Evolutionary conservation across 2,113 vertebrate genomes (phyloP).

Genomic region (Labeo rohita): DNA sequence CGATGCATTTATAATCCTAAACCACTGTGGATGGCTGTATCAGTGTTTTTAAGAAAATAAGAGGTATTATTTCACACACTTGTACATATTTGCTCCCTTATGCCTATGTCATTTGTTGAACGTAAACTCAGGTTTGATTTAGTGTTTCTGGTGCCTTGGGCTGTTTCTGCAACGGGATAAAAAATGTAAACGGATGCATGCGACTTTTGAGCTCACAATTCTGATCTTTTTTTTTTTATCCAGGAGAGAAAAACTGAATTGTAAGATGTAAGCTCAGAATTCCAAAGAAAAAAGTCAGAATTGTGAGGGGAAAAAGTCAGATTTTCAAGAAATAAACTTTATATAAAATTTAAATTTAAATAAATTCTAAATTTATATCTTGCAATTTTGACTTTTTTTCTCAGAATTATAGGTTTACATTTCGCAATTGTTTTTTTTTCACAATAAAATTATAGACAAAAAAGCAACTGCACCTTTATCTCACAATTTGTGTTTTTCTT

Average conservation of each 20-base stretch:
- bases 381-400: too few relatives aligned
- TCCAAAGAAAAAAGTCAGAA: too few relatives aligned
- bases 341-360: too few relatives aligned
- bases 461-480: neutral
- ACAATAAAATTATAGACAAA: too few relatives aligned
- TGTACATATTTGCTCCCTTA: neutral
- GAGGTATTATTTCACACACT: conserved; percentile 21
- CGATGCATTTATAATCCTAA: neutral
- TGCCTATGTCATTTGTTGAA: neutral
- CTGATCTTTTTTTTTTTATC: too few relatives aligned
- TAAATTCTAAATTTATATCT: too few relatives aligned
- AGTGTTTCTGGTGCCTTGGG: neutral
- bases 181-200: neutral
- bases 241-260: too few relatives aligned
- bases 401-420: neutral
- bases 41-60: neutral
- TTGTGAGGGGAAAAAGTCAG: too few relatives aligned
- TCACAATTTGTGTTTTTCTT: neutral
- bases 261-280: too few relatives aligned
- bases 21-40: conserved; percentile 4
- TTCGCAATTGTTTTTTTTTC: neutral
- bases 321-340: too few relatives aligned
- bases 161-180: neutral
- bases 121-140: neutral
- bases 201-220: too few relatives aligned